Percentiles rank a stretch among this genome's conserved stretches.
These are phyloP conservation scores for Himantopus leucocephalus DNA, from an alignment of 2,113 vertebrate genomes.

Conservation along the genomic window DNA sequence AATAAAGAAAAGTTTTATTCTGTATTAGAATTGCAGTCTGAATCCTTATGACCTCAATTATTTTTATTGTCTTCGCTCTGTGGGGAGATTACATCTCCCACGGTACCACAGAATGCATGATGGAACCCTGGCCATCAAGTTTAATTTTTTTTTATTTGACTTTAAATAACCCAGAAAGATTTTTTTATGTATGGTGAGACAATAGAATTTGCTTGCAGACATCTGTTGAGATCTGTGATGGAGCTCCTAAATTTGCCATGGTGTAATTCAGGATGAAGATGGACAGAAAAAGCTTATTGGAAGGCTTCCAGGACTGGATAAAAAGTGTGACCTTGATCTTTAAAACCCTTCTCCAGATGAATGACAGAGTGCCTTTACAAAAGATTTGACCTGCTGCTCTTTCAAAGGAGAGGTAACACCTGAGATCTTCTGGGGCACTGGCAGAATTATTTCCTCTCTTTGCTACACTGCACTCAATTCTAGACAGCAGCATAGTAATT, in stretches of 20 bases:
- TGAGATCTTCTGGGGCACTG: neutral
- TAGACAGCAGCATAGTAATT: neutral
- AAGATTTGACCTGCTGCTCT: neutral
- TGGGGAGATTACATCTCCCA: neutral
- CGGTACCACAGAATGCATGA: fast-evolving
- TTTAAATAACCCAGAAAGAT: neutral
- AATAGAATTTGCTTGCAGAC: neutral
- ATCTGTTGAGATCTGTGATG: neutral
- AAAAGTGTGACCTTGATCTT: neutral
- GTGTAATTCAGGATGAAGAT: neutral
- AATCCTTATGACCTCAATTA: neutral
- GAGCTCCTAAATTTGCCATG: neutral
- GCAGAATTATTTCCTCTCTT: neutral
- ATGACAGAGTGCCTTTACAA: neutral
- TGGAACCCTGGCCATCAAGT: neutral
- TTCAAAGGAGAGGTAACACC: neutral
- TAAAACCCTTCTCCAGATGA: neutral
- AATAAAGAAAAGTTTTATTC: neutral
- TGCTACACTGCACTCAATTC: neutral
- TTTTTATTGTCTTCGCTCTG: neutral
- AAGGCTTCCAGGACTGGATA: neutral
- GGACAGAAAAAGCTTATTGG: neutral
- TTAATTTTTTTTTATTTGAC: neutral
- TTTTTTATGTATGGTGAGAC: neutral
- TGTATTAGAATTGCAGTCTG: neutral